Evolutionary conservation across 2,113 vertebrate species (phyloP), one percentile per base, ranked within the genome.

Genomic region (Felis chaus): DNA sequence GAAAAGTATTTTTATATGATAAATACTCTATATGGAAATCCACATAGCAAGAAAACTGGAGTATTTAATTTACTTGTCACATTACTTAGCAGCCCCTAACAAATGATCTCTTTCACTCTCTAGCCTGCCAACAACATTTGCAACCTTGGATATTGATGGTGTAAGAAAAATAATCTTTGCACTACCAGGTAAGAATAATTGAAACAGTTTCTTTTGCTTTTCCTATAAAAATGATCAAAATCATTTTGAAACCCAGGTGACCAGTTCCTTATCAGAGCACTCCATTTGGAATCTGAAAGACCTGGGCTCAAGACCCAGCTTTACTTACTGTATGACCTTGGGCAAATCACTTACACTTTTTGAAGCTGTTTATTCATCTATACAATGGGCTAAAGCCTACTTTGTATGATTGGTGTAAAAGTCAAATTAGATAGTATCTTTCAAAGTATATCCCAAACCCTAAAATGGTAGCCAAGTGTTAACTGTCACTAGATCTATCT

Each of bases 111-210:
- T 95, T 91, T 87, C 98, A 97, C 98, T 91, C 80, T 97, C 50
- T 97, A 99, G 99, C 98, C 98, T 99, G 97, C 99, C 99, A 98
- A 99, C 99, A 97, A 99, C 99, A 97, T 99, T 99, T 99, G 99
- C 99, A 98, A 99, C 99, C 97, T 98, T 99, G 99, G 99, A 99
- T 98, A 99, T 99, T 95, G 99, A 99, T 57, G 99, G 99, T 48
- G 99, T 99, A 99, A 99, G 99, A 98, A 99, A 99, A 99, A 99
- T 99, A 96, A 99, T 99, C 98, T 99, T 99, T 99, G 99, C 99
- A 7, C 99, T 99, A 98, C 99, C 99, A 99, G 99, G 99, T 99
- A 99, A 99, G 98, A 95, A 91, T 81, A 63, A 92, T 91, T 87
- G 74, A 79, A 94, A 79, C 74, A 79, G 36, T 73, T 97, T 98